Evolutionary conservation across 1,140 invertebrate species (phyloP).

Genomic region (Anagrus nilaparvatae): DNA sequence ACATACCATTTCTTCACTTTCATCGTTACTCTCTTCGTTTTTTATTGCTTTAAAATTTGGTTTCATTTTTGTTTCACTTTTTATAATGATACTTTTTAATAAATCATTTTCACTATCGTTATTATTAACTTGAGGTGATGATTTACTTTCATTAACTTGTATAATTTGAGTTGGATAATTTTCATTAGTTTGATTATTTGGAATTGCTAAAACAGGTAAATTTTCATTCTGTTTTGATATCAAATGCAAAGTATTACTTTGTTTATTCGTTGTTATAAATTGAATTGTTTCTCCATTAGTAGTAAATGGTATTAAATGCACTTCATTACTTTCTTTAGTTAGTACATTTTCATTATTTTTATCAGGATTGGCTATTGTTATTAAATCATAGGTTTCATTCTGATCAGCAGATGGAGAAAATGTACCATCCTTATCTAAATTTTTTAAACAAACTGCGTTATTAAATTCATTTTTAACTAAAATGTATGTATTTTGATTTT

Average conservation of each 20-base stretch:
- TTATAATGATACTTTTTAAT: not conserved
- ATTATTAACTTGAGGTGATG: not conserved
- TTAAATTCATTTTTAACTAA: slow-evolving; percentile 16
- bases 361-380: slow-evolving; percentile 9
- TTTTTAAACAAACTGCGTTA: slow-evolving; percentile 4
- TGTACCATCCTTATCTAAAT: not conserved
- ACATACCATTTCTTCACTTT: slow-evolving; percentile 26
- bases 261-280: slow-evolving; percentile 19
- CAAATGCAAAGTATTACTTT: slow-evolving; percentile 26
- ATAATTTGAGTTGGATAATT: slow-evolving; percentile 32
- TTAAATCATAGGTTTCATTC: slow-evolving; percentile 7
- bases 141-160: slow-evolving; percentile 17
- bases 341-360: not conserved
- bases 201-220: slow-evolving; percentile 29
- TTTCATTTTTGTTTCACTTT: not conserved
- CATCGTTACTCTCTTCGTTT: slow-evolving; percentile 23
- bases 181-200: slow-evolving; percentile 29
- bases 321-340: not conserved
- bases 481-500: slow-evolving; percentile 16
- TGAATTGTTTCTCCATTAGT: slow-evolving; percentile 8
- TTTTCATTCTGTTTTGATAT: slow-evolving; percentile 33
- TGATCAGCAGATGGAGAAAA: not conserved
- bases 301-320: slow-evolving; percentile 13
- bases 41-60: too few species aligned
- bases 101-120: slow-evolving; percentile 1